Conservation (phyloP, 2,113 vertebrate species). For the Campylomormyrus numenius region DNA sequence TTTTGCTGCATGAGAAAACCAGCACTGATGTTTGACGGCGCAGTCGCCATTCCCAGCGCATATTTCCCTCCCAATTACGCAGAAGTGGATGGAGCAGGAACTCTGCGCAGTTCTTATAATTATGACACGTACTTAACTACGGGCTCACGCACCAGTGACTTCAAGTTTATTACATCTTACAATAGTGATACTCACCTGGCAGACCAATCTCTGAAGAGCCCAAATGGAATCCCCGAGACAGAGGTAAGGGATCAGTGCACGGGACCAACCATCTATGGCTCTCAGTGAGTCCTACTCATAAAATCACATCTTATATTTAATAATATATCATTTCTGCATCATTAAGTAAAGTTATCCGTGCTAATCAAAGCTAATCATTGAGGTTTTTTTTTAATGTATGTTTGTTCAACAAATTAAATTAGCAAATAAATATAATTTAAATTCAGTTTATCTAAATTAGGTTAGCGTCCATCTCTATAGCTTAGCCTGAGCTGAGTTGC, state of each 20-base stretch:
- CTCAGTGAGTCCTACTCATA: neutral
- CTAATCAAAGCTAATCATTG: neutral
- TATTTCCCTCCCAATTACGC: slow-evolving; percentile 52
- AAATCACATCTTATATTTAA: neutral
- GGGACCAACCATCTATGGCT: neutral
- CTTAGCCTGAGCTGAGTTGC: neutral
- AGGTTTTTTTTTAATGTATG: neutral
- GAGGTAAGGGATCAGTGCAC: neutral
- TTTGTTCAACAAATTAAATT: neutral
- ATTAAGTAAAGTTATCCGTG: neutral
- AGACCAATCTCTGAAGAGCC: slow-evolving; percentile 12
- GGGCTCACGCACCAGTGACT: slow-evolving; percentile 47
- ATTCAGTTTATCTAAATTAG: neutral
- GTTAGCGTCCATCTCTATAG: neutral
- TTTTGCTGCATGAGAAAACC: slow-evolving; percentile 43
- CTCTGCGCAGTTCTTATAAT: slow-evolving; percentile 46
- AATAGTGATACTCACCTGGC: slow-evolving; percentile 16
- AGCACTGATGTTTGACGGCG: slow-evolving; percentile 50
- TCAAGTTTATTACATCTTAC: slow-evolving; percentile 31
- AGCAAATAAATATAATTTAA: neutral
- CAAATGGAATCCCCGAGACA: neutral
- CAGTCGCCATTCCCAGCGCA: slow-evolving; percentile 44
- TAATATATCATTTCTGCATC: neutral
- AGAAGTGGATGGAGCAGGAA: slow-evolving; percentile 49
- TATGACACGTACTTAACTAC: slow-evolving; percentile 50